Evolutionary conservation across 1,140 invertebrate genomes (phyloP).

Genomic region (Drosophila lacteicornis): DNA sequence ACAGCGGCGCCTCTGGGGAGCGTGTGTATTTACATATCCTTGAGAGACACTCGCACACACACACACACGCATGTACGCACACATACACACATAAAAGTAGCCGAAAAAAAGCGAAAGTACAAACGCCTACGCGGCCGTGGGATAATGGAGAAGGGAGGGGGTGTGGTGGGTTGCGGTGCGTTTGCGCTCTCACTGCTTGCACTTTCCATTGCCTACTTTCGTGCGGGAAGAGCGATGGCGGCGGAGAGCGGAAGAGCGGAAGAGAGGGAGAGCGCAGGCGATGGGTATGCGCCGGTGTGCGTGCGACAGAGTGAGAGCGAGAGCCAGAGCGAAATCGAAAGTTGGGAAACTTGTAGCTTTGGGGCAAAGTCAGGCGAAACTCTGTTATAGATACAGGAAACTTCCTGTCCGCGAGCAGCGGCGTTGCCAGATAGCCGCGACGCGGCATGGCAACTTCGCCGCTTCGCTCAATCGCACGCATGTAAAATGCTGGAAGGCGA

Average conservation of each 20-base stretch:
- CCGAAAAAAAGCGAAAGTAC: constrained; percentile 59
- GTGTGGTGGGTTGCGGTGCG: constrained; percentile 53
- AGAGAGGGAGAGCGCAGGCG: background rate
- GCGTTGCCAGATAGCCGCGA: constrained; percentile 61
- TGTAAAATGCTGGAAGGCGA: constrained; percentile 59
- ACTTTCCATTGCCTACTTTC: constrained; percentile 71
- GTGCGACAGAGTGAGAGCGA: constrained; percentile 12
- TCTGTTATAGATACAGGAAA: constrained; percentile 77
- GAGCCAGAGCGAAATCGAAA: constrained; percentile 38
- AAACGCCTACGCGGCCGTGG: constrained; percentile 14
- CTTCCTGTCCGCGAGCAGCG: constrained; percentile 24
- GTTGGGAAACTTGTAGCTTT: constrained; percentile 66
- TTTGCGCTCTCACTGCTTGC: constrained; percentile 66
- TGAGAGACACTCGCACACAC: constrained; percentile 23
- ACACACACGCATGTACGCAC: background rate
- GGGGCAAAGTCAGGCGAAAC: constrained; percentile 32
- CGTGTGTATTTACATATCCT: constrained; percentile 54
- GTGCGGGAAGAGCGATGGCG: constrained; percentile 25
- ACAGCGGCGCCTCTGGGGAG: constrained; percentile 47
- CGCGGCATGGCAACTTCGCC: constrained; percentile 15
- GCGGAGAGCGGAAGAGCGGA: background rate
- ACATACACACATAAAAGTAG: background rate
- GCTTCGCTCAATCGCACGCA: constrained; percentile 26
- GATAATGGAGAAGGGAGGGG: background rate
- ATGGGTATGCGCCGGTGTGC: constrained; percentile 16